Evolutionary conservation across 2,888 invertebrate species (phyloP).

Genomic region (Ormyrus thymus): DNA sequence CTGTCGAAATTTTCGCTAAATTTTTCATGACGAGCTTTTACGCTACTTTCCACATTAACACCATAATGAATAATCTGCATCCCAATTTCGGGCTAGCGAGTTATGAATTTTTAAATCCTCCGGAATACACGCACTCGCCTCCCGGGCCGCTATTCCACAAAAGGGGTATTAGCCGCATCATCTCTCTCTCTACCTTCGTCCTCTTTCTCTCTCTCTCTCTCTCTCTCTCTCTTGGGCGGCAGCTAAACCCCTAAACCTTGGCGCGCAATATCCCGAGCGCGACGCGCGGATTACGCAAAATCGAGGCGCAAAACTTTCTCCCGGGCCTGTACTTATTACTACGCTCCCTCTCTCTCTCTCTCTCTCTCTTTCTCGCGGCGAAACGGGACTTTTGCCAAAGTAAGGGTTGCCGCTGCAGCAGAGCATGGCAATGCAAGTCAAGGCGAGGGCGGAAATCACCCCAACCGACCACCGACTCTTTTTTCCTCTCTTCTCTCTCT

Average conservation of each 20-base stretch:
- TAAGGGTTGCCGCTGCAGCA: constrained; percentile 70
- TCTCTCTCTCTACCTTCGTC: background rate
- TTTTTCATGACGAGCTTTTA: constrained; percentile 9
- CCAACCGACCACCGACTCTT: constrained; percentile 51
- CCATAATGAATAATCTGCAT: constrained; percentile 27
- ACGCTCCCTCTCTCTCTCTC: constrained; percentile 53
- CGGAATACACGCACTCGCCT: background rate
- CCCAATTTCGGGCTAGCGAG: background rate
- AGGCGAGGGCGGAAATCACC: constrained; percentile 65
- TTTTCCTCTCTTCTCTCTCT: constrained; percentile 1
- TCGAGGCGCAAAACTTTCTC: constrained; percentile 31
- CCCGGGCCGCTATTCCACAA: background rate
- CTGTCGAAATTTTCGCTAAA: background rate
- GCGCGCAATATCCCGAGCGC: no score
- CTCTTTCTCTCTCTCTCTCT: background rate
- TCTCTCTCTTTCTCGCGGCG: constrained; percentile 53
- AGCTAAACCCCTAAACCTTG: no score
- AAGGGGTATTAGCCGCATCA: constrained; percentile 13
- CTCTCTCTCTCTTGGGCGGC: background rate
- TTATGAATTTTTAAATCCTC: constrained; percentile 42
- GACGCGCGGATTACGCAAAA: constrained; percentile 5
- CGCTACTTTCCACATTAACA: background rate
- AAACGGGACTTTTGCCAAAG: constrained; percentile 59
- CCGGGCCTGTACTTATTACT: constrained; percentile 61
- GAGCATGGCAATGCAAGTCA: constrained; percentile 57